These are phyloP conservation scores for Pantherophis vulpinus DNA, from an alignment of 2,797 vertebrate genomes.

Conservation along the genomic window DNA sequence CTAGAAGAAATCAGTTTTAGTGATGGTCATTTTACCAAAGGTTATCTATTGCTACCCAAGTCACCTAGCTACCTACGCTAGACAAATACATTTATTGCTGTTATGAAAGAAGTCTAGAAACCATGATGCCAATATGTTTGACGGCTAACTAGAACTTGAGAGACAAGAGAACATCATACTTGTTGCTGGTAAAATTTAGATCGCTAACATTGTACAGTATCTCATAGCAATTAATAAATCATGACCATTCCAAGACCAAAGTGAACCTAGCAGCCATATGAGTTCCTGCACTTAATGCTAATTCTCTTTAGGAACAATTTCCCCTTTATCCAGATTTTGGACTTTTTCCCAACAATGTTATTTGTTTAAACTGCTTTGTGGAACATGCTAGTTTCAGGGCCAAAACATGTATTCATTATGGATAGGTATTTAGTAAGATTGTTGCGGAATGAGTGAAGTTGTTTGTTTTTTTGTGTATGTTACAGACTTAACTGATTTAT, in stretches of 20 bases:
- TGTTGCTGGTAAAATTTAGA: not conserved
- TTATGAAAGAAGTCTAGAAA: not conserved
- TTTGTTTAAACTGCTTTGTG: not conserved
- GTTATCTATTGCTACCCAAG: not conserved
- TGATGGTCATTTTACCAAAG: not conserved
- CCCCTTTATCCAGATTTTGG: not conserved
- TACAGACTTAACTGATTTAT: constrained; percentile 19
- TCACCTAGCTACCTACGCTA: no score
- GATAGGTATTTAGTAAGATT: constrained; percentile 14
- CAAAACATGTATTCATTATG: constrained; percentile 28
- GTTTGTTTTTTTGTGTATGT: constrained; percentile 29
- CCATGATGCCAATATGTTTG: not conserved
- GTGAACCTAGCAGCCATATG: not conserved
- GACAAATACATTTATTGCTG: not conserved
- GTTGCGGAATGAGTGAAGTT: not conserved
- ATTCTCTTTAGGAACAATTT: not conserved
- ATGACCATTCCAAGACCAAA: not conserved
- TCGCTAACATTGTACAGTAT: not conserved
- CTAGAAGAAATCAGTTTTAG: not conserved
- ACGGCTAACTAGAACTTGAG: not conserved
- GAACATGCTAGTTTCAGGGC: not conserved
- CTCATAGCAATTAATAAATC: not conserved
- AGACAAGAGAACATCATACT: not conserved
- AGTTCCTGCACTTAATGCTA: not conserved
- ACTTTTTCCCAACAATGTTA: not conserved